Evolutionary conservation across 2,888 invertebrate genomes (phyloP).

Genomic region (Coenonympha arcania): DNA sequence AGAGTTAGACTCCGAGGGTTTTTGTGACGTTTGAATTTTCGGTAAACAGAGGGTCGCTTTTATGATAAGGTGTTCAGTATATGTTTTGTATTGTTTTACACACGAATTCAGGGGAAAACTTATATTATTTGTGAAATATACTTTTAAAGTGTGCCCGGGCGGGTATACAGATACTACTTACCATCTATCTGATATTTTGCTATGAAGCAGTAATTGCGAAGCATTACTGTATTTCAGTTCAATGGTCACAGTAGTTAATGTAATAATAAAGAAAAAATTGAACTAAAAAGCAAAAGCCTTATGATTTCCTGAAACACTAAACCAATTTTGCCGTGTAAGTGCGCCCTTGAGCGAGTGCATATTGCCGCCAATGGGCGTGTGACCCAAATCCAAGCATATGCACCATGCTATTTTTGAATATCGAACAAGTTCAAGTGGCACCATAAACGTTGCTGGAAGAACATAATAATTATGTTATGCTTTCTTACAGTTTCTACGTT

Average conservation of each 20-base stretch:
- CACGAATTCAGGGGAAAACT: no score
- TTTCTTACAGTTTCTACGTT: background rate
- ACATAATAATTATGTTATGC: no score
- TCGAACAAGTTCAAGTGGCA: conserved; percentile 57
- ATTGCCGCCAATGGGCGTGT: conserved; percentile 58
- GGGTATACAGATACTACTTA: no score
- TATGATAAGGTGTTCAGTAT: background rate
- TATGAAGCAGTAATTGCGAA: no score
- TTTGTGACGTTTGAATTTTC: background rate
- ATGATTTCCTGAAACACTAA: conserved; percentile 24
- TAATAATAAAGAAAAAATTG: background rate
- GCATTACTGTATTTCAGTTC: no score
- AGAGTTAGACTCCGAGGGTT: conserved; percentile 1
- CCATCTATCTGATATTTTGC: no score
- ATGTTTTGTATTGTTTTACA: background rate
- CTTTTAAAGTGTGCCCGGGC: no score
- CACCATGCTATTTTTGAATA: conserved; percentile 52
- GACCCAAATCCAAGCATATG: conserved; percentile 57
- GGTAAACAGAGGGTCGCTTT: background rate
- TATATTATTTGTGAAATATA: no score
- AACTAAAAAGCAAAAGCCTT: conserved; percentile 11
- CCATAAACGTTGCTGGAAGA: conserved; percentile 4
- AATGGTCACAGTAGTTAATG: background rate
- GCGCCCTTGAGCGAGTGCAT: conserved; percentile 59
- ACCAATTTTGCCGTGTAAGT: conserved; percentile 26